Evolutionary conservation across 2,888 invertebrate genomes (phyloP), one percentile per base, ranked within the genome.

Genomic region (Thereva nobilitata): DNA sequence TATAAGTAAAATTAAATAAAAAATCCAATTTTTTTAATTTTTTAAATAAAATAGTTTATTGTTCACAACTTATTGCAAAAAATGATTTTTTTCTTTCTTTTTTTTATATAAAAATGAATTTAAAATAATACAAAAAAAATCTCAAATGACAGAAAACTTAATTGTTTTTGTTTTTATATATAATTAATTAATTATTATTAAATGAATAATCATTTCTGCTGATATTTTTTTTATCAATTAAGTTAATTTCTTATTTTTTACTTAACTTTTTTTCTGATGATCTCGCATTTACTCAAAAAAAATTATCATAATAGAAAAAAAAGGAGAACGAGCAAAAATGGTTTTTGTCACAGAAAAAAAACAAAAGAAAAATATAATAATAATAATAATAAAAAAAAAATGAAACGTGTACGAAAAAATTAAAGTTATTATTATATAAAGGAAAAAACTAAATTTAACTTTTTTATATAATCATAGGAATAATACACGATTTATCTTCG

Each of bases 51-150:
- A 69, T 67, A 67, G 66, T 70, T 70, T 67, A 66, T 70, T 70
- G 68, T 70, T 68, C 68, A 69, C 68, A 68, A 70, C 67, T 70
- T 69, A 69, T 70, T 70, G 67, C 69, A 69, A 69, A 70, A 65
- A 68, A 23, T 23, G 23, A 23, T 23, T 23, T 23, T 23, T 23
- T 23, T 23, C 23, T 23, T 23, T 64, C 47, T 56, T 67, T 41
- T 55, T 68, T 67, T 59, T 44, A 66, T 64, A 70, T 54, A 70
- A 70, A 68, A 64, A 68, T 65, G 56, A 68, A 54, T 52, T 54
- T 57, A 69, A 66, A 67, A 66, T 61, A 66, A 69, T 65, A 66
- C 66, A 65, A 66, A 67, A 23, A 23, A 68, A 59, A 68, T 66
- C 67, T 69, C 67, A 69, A 69, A 67, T 69, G 66, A 67, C 67